Base-by-base conservation (phyloP, 23 tunicate species). In the Oikopleura albicans region DNA sequence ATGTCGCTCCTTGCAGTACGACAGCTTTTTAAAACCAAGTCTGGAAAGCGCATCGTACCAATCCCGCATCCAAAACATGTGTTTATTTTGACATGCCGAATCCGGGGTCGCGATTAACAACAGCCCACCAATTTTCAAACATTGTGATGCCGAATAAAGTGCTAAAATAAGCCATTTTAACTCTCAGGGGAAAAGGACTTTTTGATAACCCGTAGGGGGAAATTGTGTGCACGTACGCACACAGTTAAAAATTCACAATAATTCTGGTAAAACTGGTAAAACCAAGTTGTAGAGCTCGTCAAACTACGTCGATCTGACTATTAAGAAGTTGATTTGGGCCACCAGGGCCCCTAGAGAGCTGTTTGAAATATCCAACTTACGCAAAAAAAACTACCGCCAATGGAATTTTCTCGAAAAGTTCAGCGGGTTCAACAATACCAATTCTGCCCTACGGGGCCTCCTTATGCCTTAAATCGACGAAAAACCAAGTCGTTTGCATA, bases 31-130 rank as follows among this genome's bases (percentile, higher is more conserved):
- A 31, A 71, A 71, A 2, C 79, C 79, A 37, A 71, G 33, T 71
- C 2, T 2, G 27, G 34, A 2, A 34, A 71, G 31, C 4, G 34
- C 79, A 71, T 4, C 2, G 79, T 12, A 71, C 79, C 79, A 71
- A 71, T 71, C 79, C 31, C 79, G 28, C 27, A 71, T 71, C 34
- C 27, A 29, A 29, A 12, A 29, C 79, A 71, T 71, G 79, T 71
- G 79, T 31, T 71, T 71, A 37, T 71, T 71, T 29, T 71, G 79
- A 71, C 79, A 71, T 4, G 79, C 79, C 2, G 79, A 71, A 71
- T 71, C 79, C 4, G 79, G 79, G 37, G 79, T 12, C 35, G 79
- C 79, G 27, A 71, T 71, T 71, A 71, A 71, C 27, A 71, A 37
- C 31, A 71, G 31, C 37, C 79, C 79, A 16, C 79, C 79, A 71